phyloP scores from a whole-genome alignment of 1,140 invertebrate species.

The Schlechtendalia chinensis region DNA sequence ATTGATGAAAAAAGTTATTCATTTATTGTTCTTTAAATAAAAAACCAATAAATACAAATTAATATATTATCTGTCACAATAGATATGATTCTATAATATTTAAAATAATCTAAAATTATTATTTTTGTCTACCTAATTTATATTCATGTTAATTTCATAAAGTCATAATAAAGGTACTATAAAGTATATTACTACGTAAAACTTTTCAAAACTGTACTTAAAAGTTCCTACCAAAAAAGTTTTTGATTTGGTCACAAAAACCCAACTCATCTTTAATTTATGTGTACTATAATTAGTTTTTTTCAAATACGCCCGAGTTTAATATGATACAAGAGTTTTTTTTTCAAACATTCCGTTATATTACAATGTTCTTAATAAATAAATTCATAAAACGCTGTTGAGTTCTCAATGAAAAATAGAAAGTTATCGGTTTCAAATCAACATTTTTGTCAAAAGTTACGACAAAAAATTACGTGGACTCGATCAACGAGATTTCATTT shows the following conservation, averaged over 20 bases:
- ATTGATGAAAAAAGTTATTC: too few relatives aligned
- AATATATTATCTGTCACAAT: too few relatives aligned
- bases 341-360: background rate
- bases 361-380: background rate
- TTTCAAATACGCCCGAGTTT: background rate
- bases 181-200: background rate
- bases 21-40: too few relatives aligned
- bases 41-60: too few relatives aligned
- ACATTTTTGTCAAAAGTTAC: too few relatives aligned
- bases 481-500: too few relatives aligned
- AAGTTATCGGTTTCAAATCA: background rate
- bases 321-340: background rate
- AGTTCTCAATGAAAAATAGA: background rate
- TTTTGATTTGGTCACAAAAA: constrained; percentile 16
- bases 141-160: background rate
- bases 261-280: background rate
- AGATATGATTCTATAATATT: too few relatives aligned
- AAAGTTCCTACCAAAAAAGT: constrained; percentile 5
- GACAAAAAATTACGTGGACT: too few relatives aligned
- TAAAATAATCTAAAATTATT: too few relatives aligned
- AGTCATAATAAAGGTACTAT: background rate
- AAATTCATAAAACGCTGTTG: background rate
- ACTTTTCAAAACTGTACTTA: constrained; percentile 1
- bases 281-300: background rate
- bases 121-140: too few relatives aligned